Conservation (phyloP, 2,888 invertebrate genomes). For the Ophion obscuratus region DNA sequence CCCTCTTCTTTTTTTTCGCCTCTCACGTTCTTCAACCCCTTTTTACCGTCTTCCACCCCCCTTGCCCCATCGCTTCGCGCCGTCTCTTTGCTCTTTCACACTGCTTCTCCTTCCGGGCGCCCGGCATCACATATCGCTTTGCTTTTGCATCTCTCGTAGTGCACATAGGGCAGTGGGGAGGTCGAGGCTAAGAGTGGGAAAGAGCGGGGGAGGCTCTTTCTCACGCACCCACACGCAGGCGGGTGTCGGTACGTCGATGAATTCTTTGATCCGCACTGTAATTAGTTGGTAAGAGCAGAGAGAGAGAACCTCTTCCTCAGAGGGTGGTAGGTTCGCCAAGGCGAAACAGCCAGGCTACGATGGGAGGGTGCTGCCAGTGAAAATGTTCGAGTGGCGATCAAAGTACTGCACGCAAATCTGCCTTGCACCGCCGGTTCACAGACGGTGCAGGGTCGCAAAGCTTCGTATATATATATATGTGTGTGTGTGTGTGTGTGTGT, state of each 20-base stretch:
- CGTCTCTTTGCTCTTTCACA: slow-evolving; percentile 62
- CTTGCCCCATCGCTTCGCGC: slow-evolving; percentile 48
- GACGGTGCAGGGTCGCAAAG: slow-evolving; percentile 17
- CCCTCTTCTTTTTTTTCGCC: slow-evolving; percentile 63
- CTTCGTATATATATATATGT: too few species aligned
- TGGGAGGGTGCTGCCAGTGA: slow-evolving; percentile 73
- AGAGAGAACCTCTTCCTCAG: slow-evolving; percentile 62
- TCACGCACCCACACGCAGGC: slow-evolving; percentile 71
- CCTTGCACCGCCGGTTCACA: slow-evolving; percentile 69
- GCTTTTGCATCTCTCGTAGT: slow-evolving; percentile 55
- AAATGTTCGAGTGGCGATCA: slow-evolving; percentile 83
- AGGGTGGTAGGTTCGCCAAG: slow-evolving; percentile 49
- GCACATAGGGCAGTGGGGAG: slow-evolving; percentile 8
- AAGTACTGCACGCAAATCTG: slow-evolving; percentile 78
- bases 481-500: too few species aligned
- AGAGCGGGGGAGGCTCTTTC: slow-evolving; percentile 57
- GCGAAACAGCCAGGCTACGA: slow-evolving; percentile 60
- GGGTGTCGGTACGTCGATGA: slow-evolving; percentile 77
- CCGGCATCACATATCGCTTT: slow-evolving; percentile 39
- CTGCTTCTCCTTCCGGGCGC: slow-evolving; percentile 66
- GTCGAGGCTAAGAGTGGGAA: neutral
- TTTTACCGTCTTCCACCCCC: slow-evolving; percentile 46
- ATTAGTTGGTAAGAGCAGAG: slow-evolving; percentile 80
- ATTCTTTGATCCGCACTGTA: slow-evolving; percentile 83
- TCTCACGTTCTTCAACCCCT: slow-evolving; percentile 69